Percentiles rank a stretch among this genome's conserved stretches.
phyloP scores from a whole-genome alignment of 64 coral and sea anemone genomes.

The Montipora efflorescens region DNA sequence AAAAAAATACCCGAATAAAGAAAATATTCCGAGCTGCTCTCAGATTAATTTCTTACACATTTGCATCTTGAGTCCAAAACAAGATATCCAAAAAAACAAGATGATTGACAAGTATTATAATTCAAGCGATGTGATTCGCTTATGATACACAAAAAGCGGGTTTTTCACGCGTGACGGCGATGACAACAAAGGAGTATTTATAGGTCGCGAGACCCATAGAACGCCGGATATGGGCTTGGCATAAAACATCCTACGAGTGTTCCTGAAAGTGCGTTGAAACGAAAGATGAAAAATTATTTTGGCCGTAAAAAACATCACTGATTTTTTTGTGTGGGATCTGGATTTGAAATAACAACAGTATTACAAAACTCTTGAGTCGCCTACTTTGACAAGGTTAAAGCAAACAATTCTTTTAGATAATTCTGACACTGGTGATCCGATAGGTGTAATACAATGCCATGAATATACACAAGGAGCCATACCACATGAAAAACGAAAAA shows the following conservation, averaged over 20 bases:
- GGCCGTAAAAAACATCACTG: too few species aligned
- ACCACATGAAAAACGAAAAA: too few species aligned
- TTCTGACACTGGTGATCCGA: too few species aligned
- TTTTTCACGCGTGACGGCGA: constrained; percentile 18
- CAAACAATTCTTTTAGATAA: too few species aligned
- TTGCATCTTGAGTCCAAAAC: constrained; percentile 13
- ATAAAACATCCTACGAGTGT: too few species aligned
- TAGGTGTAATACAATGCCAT: too few species aligned
- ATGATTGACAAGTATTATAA: neutral
- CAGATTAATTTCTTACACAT: neutral
- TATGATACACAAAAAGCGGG: constrained; percentile 6
- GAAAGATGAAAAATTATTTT: neutral
- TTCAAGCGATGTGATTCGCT: neutral
- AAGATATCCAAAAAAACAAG: constrained; percentile 6
- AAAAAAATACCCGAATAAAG: neutral
- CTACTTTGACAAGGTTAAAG: too few species aligned
- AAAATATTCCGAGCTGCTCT: neutral
- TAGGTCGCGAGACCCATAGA: neutral
- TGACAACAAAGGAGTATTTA: neutral
- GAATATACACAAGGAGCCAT: too few species aligned
- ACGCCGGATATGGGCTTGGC: too few species aligned
- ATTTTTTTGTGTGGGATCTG: too few species aligned
- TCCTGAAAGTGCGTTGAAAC: neutral
- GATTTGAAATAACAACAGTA: too few species aligned
- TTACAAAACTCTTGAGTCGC: too few species aligned